A percentile compares a stretch with the other conserved stretches of the same genome.
Evolutionary conservation across 2,113 vertebrate species (phyloP).

Genomic region (Pelvicachromis taeniatus): DNA sequence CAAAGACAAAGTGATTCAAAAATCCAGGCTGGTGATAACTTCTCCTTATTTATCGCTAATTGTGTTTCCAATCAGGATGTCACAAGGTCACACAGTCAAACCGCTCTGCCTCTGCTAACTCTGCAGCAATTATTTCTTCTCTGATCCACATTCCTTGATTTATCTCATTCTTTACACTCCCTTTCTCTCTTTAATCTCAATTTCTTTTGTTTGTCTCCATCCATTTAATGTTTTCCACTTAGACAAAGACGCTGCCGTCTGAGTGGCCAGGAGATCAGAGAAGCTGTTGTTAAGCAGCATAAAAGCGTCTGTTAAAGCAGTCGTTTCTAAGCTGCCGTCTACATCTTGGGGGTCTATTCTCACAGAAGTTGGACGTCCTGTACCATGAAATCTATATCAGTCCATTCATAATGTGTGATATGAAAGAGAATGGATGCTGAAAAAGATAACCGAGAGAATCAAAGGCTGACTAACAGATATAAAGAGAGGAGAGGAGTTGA

Average conservation of each 20-base stretch:
- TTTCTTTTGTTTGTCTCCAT: constrained; percentile 20
- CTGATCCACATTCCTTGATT: neutral
- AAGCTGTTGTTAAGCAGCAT: neutral
- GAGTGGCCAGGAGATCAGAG: constrained; percentile 3
- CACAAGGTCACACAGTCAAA: neutral
- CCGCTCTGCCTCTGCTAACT: neutral
- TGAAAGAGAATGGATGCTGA: constrained; percentile 8
- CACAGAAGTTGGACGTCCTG: neutral
- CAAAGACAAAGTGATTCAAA: neutral
- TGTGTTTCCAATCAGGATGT: neutral
- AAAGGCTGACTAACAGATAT: constrained; percentile 33
- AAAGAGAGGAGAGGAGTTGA: neutral
- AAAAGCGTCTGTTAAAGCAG: neutral
- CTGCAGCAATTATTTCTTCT: constrained; percentile 3
- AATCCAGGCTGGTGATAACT: neutral
- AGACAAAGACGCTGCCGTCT: constrained; percentile 3
- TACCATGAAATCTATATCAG: constrained; percentile 39
- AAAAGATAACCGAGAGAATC: constrained; percentile 7
- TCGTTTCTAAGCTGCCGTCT: neutral
- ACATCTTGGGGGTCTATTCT: neutral
- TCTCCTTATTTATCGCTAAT: neutral
- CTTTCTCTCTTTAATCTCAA: constrained; percentile 20
- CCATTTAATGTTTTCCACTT: constrained; percentile 5
- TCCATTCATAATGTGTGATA: neutral
- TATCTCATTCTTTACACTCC: neutral